phyloP scores from a whole-genome alignment of 2,797 vertebrate genomes.

The Sebastes nivosus region DNA sequence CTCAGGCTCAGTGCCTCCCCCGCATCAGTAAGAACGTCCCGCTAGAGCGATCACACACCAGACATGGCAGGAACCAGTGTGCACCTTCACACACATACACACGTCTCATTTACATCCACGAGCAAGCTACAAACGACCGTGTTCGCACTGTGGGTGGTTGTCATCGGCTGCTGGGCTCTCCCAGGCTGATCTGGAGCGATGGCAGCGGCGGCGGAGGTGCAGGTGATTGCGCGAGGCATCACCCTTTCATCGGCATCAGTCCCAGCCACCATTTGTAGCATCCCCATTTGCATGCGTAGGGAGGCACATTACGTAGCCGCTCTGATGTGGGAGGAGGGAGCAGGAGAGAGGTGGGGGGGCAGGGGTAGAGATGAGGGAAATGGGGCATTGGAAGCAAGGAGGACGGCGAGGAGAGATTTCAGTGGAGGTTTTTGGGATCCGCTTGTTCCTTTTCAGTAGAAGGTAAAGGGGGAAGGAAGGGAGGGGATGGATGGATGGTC shows the following conservation, averaged over 20 bases:
- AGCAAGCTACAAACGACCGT: constrained; percentile 65
- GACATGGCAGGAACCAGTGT: constrained; percentile 82
- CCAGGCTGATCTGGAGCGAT: constrained; percentile 78
- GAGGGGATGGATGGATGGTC: constrained; percentile 62
- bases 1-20: constrained; percentile 86
- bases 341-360: constrained; percentile 74
- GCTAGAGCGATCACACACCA: constrained; percentile 84
- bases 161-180: constrained; percentile 74
- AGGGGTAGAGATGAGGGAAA: constrained; percentile 80
- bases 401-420: constrained; percentile 67
- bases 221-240: constrained; percentile 93
- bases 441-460: constrained; percentile 55
- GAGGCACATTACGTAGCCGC: constrained; percentile 89
- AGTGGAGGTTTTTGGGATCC: constrained; percentile 55
- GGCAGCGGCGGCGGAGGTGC: constrained; percentile 65
- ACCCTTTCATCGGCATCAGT: constrained; percentile 93
- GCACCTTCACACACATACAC: constrained; percentile 80
- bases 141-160: constrained; percentile 65
- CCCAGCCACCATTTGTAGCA: constrained; percentile 88
- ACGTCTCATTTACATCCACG: constrained; percentile 78
- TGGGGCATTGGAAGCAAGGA: constrained; percentile 79
- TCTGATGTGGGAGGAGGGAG: constrained; percentile 83
- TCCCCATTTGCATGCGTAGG: constrained; percentile 91
- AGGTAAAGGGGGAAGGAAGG: constrained; percentile 58
- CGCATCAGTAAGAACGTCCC: constrained; percentile 86